Evolutionary conservation across 30 jellyfish, hydroid and myxozoan genomes (phyloP).

Genomic region (Mastigias papua): DNA sequence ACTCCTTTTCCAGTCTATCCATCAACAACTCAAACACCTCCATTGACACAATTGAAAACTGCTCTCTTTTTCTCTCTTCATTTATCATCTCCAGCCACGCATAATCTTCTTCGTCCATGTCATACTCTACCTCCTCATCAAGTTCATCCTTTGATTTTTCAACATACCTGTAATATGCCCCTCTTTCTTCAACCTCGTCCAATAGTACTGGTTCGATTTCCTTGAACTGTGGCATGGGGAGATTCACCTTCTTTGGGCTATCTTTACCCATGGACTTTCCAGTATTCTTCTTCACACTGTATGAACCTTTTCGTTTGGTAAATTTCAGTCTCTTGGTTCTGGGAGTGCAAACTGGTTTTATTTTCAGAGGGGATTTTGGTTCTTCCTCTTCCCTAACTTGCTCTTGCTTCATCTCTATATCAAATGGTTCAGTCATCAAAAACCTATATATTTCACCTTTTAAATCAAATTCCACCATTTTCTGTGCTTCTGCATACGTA

Average conservation of each 20-base stretch:
- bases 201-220: slow-evolving; percentile 56
- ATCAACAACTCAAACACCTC: slow-evolving; percentile 90
- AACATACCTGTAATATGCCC: slow-evolving; percentile 90
- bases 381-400: slow-evolving; percentile 57
- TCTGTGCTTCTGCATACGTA: slow-evolving; percentile 97
- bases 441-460: slow-evolving; percentile 85
- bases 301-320: slow-evolving; percentile 67
- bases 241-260: slow-evolving; percentile 57
- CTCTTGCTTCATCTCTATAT: slow-evolving; percentile 69
- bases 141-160: slow-evolving; percentile 92
- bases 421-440: slow-evolving; percentile 79
- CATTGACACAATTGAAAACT: slow-evolving; percentile 76
- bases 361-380: slow-evolving; percentile 58
- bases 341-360: slow-evolving; percentile 76
- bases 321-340: slow-evolving; percentile 60
- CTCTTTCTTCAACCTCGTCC: slow-evolving; percentile 80
- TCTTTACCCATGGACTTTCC: slow-evolving; percentile 45
- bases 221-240: slow-evolving; percentile 72
- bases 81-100: slow-evolving; percentile 90
- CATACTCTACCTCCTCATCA: slow-evolving; percentile 98
- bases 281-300: slow-evolving; percentile 62
- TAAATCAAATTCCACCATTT: slow-evolving; percentile 96
- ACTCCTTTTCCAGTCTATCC: slow-evolving; percentile 98
- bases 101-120: slow-evolving; percentile 99
- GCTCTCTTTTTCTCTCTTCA: slow-evolving; percentile 86